A percentile compares a stretch with the other conserved stretches of the same genome.
phyloP scores from a whole-genome alignment of 2,113 vertebrate genomes.

The Tursiops truncatus region DNA sequence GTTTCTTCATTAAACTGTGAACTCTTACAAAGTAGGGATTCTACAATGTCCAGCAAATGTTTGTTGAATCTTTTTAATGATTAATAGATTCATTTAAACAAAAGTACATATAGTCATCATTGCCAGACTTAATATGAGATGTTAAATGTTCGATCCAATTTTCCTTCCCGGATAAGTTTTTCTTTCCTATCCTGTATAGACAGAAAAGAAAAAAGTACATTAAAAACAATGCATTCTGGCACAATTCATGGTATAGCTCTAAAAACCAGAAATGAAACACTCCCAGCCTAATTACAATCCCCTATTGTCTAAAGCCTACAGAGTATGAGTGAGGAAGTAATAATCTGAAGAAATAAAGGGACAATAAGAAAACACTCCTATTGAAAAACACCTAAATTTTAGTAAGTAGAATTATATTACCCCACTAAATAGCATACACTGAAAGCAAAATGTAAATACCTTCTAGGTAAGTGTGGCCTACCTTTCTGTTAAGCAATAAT shows the following conservation, averaged over 20 bases:
- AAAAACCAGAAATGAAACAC: slow-evolving; percentile 31
- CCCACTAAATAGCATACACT: background rate
- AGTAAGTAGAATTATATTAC: background rate
- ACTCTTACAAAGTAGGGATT: background rate
- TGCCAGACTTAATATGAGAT: slow-evolving; percentile 84
- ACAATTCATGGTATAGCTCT: background rate
- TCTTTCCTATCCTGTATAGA: slow-evolving; percentile 87
- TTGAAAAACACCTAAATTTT: slow-evolving; percentile 5
- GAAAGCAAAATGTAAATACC: slow-evolving; percentile 28
- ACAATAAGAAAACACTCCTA: background rate
- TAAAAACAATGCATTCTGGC: slow-evolving; percentile 31
- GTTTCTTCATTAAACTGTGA: slow-evolving; percentile 37
- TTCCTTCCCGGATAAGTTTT: slow-evolving; percentile 88
- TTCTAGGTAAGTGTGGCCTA: background rate
- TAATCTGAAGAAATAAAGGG: slow-evolving; percentile 1
- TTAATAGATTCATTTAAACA: slow-evolving; percentile 80
- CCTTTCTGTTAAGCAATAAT: background rate
- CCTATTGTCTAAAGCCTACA: background rate
- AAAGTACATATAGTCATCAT: slow-evolving; percentile 38
- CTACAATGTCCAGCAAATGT: background rate
- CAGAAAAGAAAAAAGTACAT: background rate
- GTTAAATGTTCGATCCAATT: slow-evolving; percentile 77
- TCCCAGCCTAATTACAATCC: background rate
- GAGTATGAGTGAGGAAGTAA: background rate
- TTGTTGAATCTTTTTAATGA: slow-evolving; percentile 22